A percentile compares a stretch with the other conserved stretches of the same genome.
Conservation (phyloP, 2,888 invertebrate genomes). For the Caenorhabditis drosophilae region DNA sequence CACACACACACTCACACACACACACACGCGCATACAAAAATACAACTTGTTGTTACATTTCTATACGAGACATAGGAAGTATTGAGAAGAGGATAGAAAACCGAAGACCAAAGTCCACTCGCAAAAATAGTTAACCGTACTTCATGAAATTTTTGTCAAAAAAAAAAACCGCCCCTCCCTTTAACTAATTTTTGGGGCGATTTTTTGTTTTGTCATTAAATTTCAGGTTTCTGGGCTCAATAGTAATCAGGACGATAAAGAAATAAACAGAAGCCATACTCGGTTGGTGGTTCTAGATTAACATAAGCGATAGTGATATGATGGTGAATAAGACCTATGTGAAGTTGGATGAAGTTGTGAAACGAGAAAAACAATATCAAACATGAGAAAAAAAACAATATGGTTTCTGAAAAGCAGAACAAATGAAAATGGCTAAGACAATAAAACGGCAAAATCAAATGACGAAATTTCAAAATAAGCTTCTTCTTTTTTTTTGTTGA, state of each 20-base stretch:
- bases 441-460: constrained; percentile 4
- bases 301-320: constrained; percentile 41
- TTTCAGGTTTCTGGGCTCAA: constrained; percentile 16
- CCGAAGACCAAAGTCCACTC: constrained; percentile 40
- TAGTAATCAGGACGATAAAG: constrained; percentile 3
- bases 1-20: too few relatives aligned
- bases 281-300: too few relatives aligned
- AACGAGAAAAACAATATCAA: background rate
- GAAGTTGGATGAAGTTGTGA: too few relatives aligned
- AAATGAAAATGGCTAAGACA: constrained; percentile 9
- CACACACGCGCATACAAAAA: too few relatives aligned
- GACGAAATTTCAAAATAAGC: constrained; percentile 5
- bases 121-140: constrained; percentile 28
- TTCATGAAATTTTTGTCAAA: constrained; percentile 8
- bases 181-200: background rate
- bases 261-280: constrained; percentile 3
- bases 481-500: background rate
- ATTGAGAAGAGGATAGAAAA: constrained; percentile 12
- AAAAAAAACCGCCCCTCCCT: background rate
- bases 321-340: constrained; percentile 27
- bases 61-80: constrained; percentile 22
- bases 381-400: constrained; percentile 2
- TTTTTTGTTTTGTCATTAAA: constrained; percentile 2
- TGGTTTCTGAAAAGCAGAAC: constrained; percentile 1
- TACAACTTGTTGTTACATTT: too few relatives aligned